Evolutionary conservation across 2,113 vertebrate genomes (phyloP).

Genomic region (Podarcis muralis): DNA sequence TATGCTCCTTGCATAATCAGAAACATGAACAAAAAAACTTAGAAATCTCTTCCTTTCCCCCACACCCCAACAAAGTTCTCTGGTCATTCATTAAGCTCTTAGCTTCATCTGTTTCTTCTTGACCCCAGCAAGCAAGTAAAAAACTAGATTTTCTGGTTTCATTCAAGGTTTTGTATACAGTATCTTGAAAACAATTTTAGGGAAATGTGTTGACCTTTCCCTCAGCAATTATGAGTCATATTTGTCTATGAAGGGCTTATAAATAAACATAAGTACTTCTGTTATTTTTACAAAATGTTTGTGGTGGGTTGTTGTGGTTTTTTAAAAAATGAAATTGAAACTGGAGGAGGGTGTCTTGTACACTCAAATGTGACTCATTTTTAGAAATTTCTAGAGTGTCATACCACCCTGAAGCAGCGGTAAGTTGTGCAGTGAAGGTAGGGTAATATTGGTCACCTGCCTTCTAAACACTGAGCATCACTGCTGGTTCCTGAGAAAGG

Average conservation of each 20-base stretch:
- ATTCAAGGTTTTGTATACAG: slow-evolving; percentile 33
- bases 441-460: no score
- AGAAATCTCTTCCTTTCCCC: slow-evolving; percentile 19
- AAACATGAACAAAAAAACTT: slow-evolving; percentile 60
- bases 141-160: slow-evolving; percentile 4
- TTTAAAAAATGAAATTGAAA: background rate
- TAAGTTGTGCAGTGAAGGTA: no score
- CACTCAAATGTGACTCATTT: background rate
- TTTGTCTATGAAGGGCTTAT: slow-evolving; percentile 14
- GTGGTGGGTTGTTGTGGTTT: no score
- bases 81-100: slow-evolving; percentile 26
- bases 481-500: no score
- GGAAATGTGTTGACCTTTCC: background rate
- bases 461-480: no score
- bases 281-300: background rate
- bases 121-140: background rate
- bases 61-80: background rate
- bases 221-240: slow-evolving; percentile 16
- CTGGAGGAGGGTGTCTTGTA: background rate
- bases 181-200: slow-evolving; percentile 21
- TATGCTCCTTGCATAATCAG: slow-evolving; percentile 66
- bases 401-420: no score
- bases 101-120: slow-evolving; percentile 29
- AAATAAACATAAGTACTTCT: background rate
- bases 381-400: background rate